A percentile compares a stretch with the other conserved stretches of the same genome.
phyloP scores from a whole-genome alignment of 1,140 invertebrate genomes.

The Aphelinus atriplicis region DNA sequence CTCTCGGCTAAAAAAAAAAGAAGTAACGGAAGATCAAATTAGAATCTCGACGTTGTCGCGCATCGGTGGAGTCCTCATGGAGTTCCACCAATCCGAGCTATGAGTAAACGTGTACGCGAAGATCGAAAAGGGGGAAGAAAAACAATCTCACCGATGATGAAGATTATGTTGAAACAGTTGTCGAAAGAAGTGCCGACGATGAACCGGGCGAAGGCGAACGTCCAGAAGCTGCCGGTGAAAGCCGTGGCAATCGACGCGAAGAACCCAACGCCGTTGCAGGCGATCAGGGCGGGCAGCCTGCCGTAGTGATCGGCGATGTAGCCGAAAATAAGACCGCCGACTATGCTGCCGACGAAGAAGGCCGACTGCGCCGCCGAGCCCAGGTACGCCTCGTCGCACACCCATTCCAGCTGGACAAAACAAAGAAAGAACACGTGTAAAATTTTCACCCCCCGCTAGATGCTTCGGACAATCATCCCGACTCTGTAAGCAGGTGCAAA shows the following conservation, averaged over 20 bases:
- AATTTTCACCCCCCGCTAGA: too few species aligned
- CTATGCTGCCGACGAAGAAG: conserved; percentile 66
- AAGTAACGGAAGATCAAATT: too few species aligned
- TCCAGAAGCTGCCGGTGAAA: conserved; percentile 77
- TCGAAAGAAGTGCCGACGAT: conserved; percentile 87
- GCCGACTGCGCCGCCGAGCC: conserved; percentile 81
- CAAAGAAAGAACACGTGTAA: conserved; percentile 1
- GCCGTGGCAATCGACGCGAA: conserved; percentile 81
- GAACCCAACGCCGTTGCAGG: conserved; percentile 82
- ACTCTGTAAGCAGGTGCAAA: neutral
- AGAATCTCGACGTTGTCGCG: too few species aligned
- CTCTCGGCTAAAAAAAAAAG: too few species aligned
- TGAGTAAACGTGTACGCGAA: too few species aligned
- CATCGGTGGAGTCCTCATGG: too few species aligned
- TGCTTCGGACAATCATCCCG: too few species aligned
- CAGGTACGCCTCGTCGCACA: conserved; percentile 80
- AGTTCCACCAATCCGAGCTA: too few species aligned
- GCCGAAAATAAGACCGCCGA: conserved; percentile 67
- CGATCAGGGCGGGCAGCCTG: conserved; percentile 66
- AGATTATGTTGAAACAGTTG: conserved; percentile 92
- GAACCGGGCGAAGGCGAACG: conserved; percentile 81
- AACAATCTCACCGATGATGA: conserved; percentile 77
- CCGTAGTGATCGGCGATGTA: conserved; percentile 68
- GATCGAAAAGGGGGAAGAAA: too few species aligned
- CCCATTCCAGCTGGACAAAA: conserved; percentile 77